These are phyloP conservation scores for Oscheius sp. DNA, from an alignment of 1,140 invertebrate genomes.

Conservation along the genomic window DNA sequence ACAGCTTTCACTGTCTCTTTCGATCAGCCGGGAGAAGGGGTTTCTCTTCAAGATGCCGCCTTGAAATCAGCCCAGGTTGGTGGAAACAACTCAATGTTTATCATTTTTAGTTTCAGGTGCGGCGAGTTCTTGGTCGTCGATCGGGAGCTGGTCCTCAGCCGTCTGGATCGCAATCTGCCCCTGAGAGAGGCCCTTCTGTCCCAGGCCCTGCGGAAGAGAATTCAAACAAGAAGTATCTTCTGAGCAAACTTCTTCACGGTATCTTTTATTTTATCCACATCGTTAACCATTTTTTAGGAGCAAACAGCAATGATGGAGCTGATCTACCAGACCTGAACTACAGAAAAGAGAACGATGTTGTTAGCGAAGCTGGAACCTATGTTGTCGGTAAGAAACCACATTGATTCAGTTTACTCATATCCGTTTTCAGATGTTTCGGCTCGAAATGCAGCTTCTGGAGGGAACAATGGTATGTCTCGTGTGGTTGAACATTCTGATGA, in stretches of 20 bases:
- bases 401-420: background rate
- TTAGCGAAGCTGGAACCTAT: slow-evolving; percentile 10
- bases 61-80: slow-evolving; percentile 12
- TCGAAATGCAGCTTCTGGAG: background rate
- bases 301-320: background rate
- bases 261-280: background rate
- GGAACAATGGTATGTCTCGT: background rate
- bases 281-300: background rate
- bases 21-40: background rate
- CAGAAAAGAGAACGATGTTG: background rate
- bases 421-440: background rate
- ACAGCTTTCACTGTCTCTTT: slow-evolving; percentile 11
- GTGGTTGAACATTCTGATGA: slow-evolving; percentile 11
- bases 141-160: background rate
- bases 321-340: background rate
- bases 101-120: background rate
- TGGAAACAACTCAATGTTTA: background rate
- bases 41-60: slow-evolving; percentile 13
- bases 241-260: slow-evolving; percentile 7
- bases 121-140: background rate
- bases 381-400: slow-evolving; percentile 2
- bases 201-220: background rate
- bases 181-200: background rate
- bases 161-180: background rate
- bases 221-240: background rate